Evolutionary conservation across 2,888 invertebrate species (phyloP).

Genomic region (Lasioglossum malachurum): DNA sequence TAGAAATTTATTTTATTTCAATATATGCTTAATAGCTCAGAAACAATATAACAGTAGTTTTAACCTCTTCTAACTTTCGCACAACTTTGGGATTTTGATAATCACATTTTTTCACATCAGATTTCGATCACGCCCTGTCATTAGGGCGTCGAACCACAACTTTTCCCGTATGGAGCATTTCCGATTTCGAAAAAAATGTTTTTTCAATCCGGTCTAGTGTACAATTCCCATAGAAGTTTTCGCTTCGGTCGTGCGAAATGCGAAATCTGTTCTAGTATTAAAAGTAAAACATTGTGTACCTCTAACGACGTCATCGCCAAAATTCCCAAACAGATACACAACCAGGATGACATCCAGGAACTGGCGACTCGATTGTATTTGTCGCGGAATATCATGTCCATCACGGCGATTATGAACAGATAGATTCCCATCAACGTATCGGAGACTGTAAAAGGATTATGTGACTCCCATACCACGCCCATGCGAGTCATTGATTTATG

Average conservation of each 20-base stretch:
- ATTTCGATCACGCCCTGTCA: too few species aligned
- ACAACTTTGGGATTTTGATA: too few species aligned
- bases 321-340: constrained; percentile 88
- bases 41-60: too few species aligned
- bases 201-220: too few species aligned
- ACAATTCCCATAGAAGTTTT: too few species aligned
- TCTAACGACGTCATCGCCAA: constrained; percentile 89
- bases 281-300: constrained; percentile 77
- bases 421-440: constrained; percentile 90
- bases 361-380: constrained; percentile 87
- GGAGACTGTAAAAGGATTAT: constrained; percentile 85
- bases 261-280: background rate
- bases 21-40: too few species aligned
- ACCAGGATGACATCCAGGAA: constrained; percentile 89
- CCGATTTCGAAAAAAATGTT: too few species aligned
- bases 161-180: too few species aligned
- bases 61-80: too few species aligned
- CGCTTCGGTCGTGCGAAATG: background rate
- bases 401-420: constrained; percentile 87
- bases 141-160: too few species aligned
- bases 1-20: too few species aligned
- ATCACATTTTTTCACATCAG: too few species aligned
- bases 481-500: constrained; percentile 58
- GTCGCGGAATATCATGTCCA: constrained; percentile 87
- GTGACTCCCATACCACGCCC: constrained; percentile 45